Conservation (phyloP, 64 coral and sea anemone genomes). For the Montipora capricornis region DNA sequence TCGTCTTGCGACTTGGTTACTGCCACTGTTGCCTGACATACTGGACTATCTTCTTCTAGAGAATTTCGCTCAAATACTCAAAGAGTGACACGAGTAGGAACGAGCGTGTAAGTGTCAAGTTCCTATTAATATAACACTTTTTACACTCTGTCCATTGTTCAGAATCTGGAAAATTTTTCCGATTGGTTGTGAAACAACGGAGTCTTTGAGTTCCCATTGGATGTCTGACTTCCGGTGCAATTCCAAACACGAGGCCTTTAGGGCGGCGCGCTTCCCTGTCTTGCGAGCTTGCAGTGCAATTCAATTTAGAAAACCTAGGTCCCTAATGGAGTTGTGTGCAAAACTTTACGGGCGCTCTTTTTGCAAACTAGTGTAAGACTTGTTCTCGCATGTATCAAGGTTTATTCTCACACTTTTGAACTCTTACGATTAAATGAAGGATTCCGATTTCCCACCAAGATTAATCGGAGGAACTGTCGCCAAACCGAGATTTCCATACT, state of each 20-base stretch:
- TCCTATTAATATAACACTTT: too few species aligned
- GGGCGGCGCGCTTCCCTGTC: not conserved
- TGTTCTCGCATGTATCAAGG: not conserved
- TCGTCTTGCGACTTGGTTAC: too few species aligned
- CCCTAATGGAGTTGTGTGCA: not conserved
- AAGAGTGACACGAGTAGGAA: too few species aligned
- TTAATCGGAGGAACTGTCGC: not conserved
- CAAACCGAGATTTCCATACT: not conserved
- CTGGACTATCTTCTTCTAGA: too few species aligned
- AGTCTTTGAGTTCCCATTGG: too few species aligned
- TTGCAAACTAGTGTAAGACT: not conserved
- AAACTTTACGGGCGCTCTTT: not conserved
- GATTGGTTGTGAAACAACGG: too few species aligned
- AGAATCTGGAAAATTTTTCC: too few species aligned
- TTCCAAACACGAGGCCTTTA: not conserved
- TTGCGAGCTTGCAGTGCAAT: not conserved
- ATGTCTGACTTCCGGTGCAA: not conserved
- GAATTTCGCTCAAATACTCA: too few species aligned
- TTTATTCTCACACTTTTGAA: not conserved
- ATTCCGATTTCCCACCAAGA: not conserved
- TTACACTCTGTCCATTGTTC: too few species aligned
- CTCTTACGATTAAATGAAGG: not conserved
- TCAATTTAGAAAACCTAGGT: not conserved
- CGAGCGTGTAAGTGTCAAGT: too few species aligned
- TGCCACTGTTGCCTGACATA: too few species aligned